phyloP scores from a whole-genome alignment of 2,113 vertebrate species.

The Toxotes chatareus region DNA sequence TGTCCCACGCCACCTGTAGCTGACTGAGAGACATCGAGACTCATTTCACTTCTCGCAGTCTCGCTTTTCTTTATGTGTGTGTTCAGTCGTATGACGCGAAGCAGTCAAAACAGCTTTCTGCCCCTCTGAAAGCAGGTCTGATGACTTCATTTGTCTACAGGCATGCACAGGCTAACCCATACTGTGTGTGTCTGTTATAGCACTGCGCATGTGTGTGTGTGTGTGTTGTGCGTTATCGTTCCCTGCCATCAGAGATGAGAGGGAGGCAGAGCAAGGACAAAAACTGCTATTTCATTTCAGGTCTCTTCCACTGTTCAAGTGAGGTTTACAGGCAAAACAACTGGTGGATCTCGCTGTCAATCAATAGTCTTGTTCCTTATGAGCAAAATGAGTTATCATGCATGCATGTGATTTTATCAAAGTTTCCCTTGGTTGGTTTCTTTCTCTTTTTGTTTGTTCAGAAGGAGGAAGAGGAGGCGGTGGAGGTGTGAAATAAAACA shows the following conservation, averaged over 20 bases:
- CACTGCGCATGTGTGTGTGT: not conserved
- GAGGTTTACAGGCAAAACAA: not conserved
- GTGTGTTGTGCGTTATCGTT: slow-evolving; percentile 13
- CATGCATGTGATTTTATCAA: too few relatives aligned
- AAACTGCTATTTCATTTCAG: not conserved
- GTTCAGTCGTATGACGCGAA: not conserved
- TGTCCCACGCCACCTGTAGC: slow-evolving; percentile 19
- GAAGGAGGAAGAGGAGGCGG: too few relatives aligned
- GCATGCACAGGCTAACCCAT: not conserved
- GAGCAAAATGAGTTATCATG: too few relatives aligned
- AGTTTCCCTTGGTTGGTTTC: too few relatives aligned
- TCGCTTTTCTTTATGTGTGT: not conserved
- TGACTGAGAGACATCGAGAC: not conserved
- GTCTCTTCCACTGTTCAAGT: not conserved
- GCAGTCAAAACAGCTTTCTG: slow-evolving; percentile 43
- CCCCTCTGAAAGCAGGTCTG: not conserved
- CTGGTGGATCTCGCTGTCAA: not conserved
- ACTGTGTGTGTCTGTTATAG: not conserved
- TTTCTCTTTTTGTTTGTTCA: too few relatives aligned
- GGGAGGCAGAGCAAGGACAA: not conserved
- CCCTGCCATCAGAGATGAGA: not conserved
- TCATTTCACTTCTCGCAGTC: not conserved
- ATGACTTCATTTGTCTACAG: not conserved
- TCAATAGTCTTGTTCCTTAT: not conserved
- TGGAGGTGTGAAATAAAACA: too few relatives aligned